Evolutionary conservation across 2,888 invertebrate genomes (phyloP).

Genomic region (Monochamus alternatus): DNA sequence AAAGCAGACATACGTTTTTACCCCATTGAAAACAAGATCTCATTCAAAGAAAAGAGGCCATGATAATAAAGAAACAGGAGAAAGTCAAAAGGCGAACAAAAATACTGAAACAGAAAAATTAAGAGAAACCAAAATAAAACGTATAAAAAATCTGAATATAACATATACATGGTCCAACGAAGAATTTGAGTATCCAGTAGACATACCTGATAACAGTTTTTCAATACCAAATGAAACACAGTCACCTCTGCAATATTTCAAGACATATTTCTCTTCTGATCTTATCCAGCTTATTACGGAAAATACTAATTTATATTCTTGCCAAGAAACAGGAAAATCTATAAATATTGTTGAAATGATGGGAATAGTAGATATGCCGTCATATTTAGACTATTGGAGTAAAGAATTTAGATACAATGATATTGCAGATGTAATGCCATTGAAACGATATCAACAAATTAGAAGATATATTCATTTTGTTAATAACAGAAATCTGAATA

Average conservation of each 20-base stretch:
- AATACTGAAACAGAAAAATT: conserved; percentile 28
- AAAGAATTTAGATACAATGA: conserved; percentile 40
- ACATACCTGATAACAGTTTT: conserved; percentile 38
- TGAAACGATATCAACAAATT: conserved; percentile 50
- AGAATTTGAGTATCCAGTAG: conserved; percentile 40
- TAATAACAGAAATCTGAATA: conserved; percentile 40
- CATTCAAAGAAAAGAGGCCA: conserved; percentile 33
- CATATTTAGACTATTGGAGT: conserved; percentile 34
- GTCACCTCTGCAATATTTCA: conserved; percentile 37
- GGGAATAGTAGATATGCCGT: conserved; percentile 25
- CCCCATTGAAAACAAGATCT: conserved; percentile 39
- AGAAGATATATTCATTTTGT: conserved; percentile 30
- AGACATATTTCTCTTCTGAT: conserved; percentile 35
- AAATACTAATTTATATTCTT: conserved; percentile 34
- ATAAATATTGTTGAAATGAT: conserved; percentile 35
- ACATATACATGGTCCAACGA: conserved; percentile 36
- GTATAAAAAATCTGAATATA: conserved; percentile 33
- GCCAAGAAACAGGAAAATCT: conserved; percentile 36
- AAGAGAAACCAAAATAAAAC: conserved; percentile 21
- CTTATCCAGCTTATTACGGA: conserved; percentile 39
- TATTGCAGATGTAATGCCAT: conserved; percentile 48
- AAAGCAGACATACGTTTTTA: conserved; percentile 35
- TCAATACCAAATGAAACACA: conserved; percentile 38
- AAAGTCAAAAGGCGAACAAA: conserved; percentile 11
- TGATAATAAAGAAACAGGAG: conserved; percentile 24